Conservation (phyloP, 2,113 vertebrate species). For the Nibea coibor region DNA sequence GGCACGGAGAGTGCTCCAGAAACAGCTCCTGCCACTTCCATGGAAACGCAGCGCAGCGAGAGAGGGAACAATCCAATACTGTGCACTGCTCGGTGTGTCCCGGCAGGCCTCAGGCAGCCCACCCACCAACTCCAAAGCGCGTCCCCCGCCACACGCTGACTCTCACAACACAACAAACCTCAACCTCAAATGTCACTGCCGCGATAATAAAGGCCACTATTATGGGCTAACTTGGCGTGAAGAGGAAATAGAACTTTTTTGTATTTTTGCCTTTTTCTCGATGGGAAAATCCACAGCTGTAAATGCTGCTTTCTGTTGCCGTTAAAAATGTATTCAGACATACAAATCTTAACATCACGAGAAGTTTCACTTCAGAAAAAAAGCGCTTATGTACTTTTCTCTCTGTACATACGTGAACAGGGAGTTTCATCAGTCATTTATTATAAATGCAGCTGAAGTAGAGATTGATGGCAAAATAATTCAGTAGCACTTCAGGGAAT, state of each 20-base stretch:
- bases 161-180: slow-evolving; percentile 44
- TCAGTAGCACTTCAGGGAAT: not conserved
- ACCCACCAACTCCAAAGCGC: slow-evolving; percentile 33
- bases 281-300: slow-evolving; percentile 27
- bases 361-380: not conserved
- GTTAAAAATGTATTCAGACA: not conserved
- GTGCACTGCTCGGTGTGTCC: slow-evolving; percentile 11
- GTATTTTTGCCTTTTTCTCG: slow-evolving; percentile 3
- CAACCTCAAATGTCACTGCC: slow-evolving; percentile 33
- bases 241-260: slow-evolving; percentile 29
- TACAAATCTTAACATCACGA: not conserved
- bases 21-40: slow-evolving; percentile 54
- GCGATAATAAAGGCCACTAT: slow-evolving; percentile 19
- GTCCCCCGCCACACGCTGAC: not conserved
- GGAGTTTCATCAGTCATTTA: not conserved
- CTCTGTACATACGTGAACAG: not conserved
- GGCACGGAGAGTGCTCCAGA: slow-evolving; percentile 19
- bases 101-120: slow-evolving; percentile 25
- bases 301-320: slow-evolving; percentile 13
- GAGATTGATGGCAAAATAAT: not conserved
- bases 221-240: slow-evolving; percentile 9
- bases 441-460: not conserved
- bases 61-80: slow-evolving; percentile 40
- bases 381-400: not conserved
- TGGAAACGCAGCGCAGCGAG: slow-evolving; percentile 56